phyloP scores from a whole-genome alignment of 37 sponge, comb jelly and placozoan species.

The Cladorhizidae sp. region DNA sequence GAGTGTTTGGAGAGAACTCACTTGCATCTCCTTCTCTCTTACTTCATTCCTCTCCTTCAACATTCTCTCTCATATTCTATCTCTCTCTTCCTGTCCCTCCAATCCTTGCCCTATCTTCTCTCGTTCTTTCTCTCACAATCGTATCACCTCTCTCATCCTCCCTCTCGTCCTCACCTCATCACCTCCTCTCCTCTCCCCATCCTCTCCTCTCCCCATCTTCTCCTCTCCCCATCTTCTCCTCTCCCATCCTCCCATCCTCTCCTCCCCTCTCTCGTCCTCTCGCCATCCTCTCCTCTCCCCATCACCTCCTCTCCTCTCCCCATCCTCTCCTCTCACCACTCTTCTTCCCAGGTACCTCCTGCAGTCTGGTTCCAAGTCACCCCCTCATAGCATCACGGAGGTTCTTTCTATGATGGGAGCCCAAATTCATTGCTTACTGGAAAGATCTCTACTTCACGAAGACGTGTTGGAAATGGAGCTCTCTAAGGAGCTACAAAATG shows the following conservation, averaged over 20 bases:
- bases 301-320: neutral
- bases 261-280: neutral
- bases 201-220: neutral
- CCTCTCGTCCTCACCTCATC: neutral
- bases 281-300: neutral
- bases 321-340: neutral
- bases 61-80: neutral
- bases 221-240: constrained; percentile 3
- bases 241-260: neutral
- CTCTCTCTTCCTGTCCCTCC: neutral
- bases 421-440: constrained; percentile 56
- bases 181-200: constrained; percentile 8
- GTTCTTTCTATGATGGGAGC: constrained; percentile 77
- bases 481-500: constrained; percentile 86
- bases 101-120: too few species aligned
- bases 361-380: constrained; percentile 28
- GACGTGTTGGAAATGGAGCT: constrained; percentile 77
- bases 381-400: constrained; percentile 61
- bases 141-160: too few species aligned
- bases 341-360: constrained; percentile 48
- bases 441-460: constrained; percentile 27
- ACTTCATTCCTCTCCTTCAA: neutral
- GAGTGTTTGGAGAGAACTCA: neutral
- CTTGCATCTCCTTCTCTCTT: neutral
- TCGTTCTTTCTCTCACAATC: too few species aligned